phyloP scores from a whole-genome alignment of 2,797 vertebrate genomes.

The Coreius guichenoti region DNA sequence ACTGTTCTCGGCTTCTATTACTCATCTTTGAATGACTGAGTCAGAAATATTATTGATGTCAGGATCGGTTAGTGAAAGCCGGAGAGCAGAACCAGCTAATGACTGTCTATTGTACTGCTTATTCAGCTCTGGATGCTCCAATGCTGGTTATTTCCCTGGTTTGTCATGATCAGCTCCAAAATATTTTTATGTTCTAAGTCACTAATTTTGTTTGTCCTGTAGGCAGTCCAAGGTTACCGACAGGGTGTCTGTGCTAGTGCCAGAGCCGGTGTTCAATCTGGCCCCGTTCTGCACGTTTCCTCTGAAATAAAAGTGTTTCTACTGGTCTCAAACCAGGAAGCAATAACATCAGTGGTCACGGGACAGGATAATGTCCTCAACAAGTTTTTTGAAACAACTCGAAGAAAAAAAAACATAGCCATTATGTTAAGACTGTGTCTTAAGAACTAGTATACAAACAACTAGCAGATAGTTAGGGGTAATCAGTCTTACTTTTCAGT shows the following conservation, averaged over 20 bases:
- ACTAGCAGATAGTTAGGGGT: too few species aligned
- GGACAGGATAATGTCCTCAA: not conserved
- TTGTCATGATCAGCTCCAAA: slow-evolving; percentile 13
- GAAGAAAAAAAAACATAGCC: not conserved
- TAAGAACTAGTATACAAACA: too few species aligned
- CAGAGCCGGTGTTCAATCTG: not conserved
- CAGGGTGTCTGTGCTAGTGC: not conserved
- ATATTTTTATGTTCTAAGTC: slow-evolving; percentile 56
- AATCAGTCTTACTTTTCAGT: too few species aligned
- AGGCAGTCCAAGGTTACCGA: slow-evolving; percentile 29
- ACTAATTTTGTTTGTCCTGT: slow-evolving; percentile 8
- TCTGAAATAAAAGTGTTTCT: not conserved
- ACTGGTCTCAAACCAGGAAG: not conserved
- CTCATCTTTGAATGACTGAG: slow-evolving; percentile 44
- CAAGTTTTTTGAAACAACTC: not conserved
- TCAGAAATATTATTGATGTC: slow-evolving; percentile 56
- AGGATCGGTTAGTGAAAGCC: slow-evolving; percentile 50
- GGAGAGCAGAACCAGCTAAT: slow-evolving; percentile 55
- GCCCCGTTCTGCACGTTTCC: not conserved
- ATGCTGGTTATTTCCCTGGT: not conserved
- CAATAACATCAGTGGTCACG: not conserved
- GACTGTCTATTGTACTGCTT: slow-evolving; percentile 45
- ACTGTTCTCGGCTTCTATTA: slow-evolving; percentile 38
- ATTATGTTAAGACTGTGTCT: not conserved
- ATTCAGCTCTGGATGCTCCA: slow-evolving; percentile 12